Base-by-base conservation (phyloP, 1,140 invertebrate genomes). In the Paraescarpia echinospica region DNA sequence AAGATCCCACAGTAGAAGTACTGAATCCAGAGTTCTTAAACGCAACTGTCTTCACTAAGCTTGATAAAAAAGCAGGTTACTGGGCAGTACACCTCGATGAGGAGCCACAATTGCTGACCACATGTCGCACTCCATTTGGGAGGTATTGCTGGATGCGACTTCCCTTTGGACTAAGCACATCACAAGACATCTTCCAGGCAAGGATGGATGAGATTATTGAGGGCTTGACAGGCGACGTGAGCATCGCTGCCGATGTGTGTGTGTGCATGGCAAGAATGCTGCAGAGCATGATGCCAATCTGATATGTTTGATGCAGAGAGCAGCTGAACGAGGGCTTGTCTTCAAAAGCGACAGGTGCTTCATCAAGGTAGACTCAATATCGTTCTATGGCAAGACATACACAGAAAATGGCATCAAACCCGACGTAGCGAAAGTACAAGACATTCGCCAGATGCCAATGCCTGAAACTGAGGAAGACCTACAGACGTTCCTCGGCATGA, bases 181-280 rank as follows among this genome's bases (percentile, higher is more conserved):
- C 91, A 18, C 34, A 51, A 35, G 91, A 91, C 14, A 35, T 35
- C 9, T 91, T 91, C n/a, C 33, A 91, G 34, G 14, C 8, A 6
- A 91, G 18, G 14, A 91, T 91, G 91, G 18, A 91, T 27, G 8
- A 91, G n/a, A 41, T 48, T 33, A 6, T 91, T 6, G 91, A 91
- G 8, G 41, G 41, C 14, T 14, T 91, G 33, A 51, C 14, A 4
- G 91, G 91, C 1, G 48, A 41, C 14, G n/a, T 33, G 9, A 4
- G 6, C 1, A 91, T 91, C 5, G 35, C 9, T 22, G 34, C 41
- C 41, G 91, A 91, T 90, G n/a, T 90, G 9, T 9, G 9, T n/a
- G n/a, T 9, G 89, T 34, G 1, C 14, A 2, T 18, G 89, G 89
- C 35, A 18, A 77, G 22, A 90, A 35, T 31, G n/a, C 1, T 6